Base-by-base conservation (phyloP, 2,113 vertebrate genomes). In the Bujurquina vittata region DNA sequence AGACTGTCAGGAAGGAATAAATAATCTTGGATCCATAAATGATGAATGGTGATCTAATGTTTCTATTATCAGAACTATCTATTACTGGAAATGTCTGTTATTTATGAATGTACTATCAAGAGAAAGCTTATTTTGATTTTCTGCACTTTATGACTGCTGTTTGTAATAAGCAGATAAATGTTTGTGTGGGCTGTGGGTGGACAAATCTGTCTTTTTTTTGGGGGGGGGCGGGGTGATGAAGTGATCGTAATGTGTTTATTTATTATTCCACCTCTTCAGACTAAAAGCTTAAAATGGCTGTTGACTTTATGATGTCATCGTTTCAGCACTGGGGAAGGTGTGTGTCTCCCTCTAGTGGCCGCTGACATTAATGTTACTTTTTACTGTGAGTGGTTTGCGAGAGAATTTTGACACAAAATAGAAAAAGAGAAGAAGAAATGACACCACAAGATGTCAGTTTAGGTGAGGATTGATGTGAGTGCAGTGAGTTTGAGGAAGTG, bases 281-380 rank as follows among this genome's bases (percentile, higher is more conserved):
- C 33, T 54, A 29, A 75, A 46, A 79, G 74, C 63, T 77, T 77
- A 76, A 89, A 85, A 91, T 87, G 81, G 85, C 89, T 35, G 78
- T 40, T 56, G 69, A 49, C 31, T 17, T 33, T 22, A 60, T 85
- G 88, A 77, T 75, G 86, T 87, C 83, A 77, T 80, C 54, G 43
- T 14, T 52, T 84, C 55, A 85, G 79, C 40, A 2, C 35, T 52
- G 26, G 75, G 67, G 52, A 29, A 63, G 84, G 82, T 83, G 75
- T 58, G 88, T 93, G 88, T 87, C 92, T 84, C 84, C 81, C 82
- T 89, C 92, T 72, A 81, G 92, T 88, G 94, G 93, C 3, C 2
- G 31, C 1, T 7, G 10, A 80, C 11, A 11, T 59, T 49, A 0
- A 31, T 1, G 72, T 23, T n/a, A 0, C 9, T 49, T 3, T 1